phyloP scores from a whole-genome alignment of 1,140 invertebrate species.

The Drosophila bifasciata region DNA sequence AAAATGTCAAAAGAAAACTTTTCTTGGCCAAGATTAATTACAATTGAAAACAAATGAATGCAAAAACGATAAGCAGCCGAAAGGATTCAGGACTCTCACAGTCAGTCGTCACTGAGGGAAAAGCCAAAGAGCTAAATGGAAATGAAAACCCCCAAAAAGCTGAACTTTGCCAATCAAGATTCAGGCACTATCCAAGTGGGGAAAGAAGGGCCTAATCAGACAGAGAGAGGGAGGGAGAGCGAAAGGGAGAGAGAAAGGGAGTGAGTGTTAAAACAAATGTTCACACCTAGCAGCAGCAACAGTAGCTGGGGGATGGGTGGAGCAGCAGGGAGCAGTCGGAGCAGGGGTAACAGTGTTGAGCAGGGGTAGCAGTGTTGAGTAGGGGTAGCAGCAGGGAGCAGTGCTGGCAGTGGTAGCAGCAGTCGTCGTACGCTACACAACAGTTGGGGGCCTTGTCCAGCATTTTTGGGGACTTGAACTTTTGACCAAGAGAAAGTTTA shows the following conservation, averaged over 20 bases:
- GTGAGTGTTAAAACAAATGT: slow-evolving; percentile 70
- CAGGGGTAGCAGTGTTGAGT: too few species aligned
- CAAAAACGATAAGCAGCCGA: slow-evolving; percentile 81
- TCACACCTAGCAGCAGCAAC: slow-evolving; percentile 59
- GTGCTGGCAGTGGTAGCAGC: too few species aligned
- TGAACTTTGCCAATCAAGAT: slow-evolving; percentile 78
- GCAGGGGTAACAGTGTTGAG: too few species aligned
- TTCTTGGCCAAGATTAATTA: slow-evolving; percentile 78
- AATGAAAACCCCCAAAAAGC: slow-evolving; percentile 43
- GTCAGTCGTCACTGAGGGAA: slow-evolving; percentile 9
- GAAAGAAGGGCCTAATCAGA: slow-evolving; percentile 36
- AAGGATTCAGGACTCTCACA: slow-evolving; percentile 70
- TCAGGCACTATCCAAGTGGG: slow-evolving; percentile 17
- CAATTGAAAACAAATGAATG: slow-evolving; percentile 83
- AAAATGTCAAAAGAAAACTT: slow-evolving; percentile 81
- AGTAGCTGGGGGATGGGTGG: slow-evolving; percentile 5
- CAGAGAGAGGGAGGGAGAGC: not conserved
- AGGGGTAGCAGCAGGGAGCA: too few species aligned
- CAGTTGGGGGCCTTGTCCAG: slow-evolving; percentile 40
- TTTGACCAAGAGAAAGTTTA: slow-evolving; percentile 52
- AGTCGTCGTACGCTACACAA: slow-evolving; percentile 22
- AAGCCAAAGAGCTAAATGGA: slow-evolving; percentile 25
- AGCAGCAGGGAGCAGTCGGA: too few species aligned
- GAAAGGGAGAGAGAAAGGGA: not conserved
- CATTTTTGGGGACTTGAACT: slow-evolving; percentile 56